Conservation (phyloP, 2,113 vertebrate species). For the Pedionomus torquatus region DNA sequence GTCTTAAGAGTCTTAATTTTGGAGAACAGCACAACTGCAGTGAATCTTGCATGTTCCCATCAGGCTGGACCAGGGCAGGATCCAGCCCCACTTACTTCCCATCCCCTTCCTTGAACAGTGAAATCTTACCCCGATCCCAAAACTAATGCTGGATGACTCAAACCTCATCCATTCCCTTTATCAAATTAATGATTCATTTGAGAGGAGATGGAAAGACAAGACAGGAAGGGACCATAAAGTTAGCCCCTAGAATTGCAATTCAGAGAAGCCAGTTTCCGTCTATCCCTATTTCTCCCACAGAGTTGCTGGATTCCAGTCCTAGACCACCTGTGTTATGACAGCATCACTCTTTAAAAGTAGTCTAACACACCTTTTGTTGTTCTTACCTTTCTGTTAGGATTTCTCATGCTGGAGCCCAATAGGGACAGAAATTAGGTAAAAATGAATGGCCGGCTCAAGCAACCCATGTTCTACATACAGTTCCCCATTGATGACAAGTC, state of each 20-base stretch:
- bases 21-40: neutral
- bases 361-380: neutral
- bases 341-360: neutral
- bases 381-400: neutral
- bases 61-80: neutral
- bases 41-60: neutral
- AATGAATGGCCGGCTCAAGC: accelerated
- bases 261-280: neutral
- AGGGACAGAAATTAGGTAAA: neutral
- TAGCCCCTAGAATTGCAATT: neutral
- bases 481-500: neutral
- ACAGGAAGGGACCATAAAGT: neutral
- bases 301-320: neutral
- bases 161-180: neutral
- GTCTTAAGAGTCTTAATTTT: neutral
- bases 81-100: neutral
- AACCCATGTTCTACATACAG: neutral
- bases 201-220: neutral
- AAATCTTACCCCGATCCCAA: neutral
- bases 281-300: neutral
- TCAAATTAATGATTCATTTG: neutral
- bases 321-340: neutral
- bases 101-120: neutral
- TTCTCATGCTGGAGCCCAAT: neutral
- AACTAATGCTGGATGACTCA: neutral